Conservation (phyloP, 2,797 vertebrate genomes). For the Microctenopoma lineatum region DNA sequence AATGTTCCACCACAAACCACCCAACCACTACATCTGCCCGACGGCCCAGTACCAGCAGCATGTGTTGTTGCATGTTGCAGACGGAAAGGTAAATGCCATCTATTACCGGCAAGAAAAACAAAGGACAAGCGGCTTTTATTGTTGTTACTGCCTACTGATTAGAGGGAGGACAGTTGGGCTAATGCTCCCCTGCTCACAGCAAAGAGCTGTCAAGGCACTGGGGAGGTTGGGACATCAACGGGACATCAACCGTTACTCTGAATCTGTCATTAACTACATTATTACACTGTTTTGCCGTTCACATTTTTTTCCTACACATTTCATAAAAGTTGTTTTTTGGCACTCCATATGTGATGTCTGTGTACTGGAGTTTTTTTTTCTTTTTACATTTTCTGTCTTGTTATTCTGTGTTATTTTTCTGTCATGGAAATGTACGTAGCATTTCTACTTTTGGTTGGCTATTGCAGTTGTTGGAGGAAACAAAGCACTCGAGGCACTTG, state of each 20-base stretch:
- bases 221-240: conserved; percentile 15
- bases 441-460: conserved; percentile 49
- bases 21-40: conserved; percentile 30
- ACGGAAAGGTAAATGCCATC: conserved; percentile 26
- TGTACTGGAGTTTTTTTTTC: conserved; percentile 28
- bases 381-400: conserved; percentile 54
- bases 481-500: conserved; percentile 70
- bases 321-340: conserved; percentile 54
- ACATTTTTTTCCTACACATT: conserved; percentile 54
- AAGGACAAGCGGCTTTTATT: conserved; percentile 34
- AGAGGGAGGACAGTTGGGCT: conserved; percentile 57
- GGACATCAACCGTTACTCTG: conserved; percentile 27
- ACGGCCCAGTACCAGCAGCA: conserved; percentile 22
- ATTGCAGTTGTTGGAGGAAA: conserved; percentile 47
- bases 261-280: conserved; percentile 45
- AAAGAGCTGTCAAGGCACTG: conserved; percentile 26
- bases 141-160: conserved; percentile 35
- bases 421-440: conserved; percentile 49
- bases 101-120: conserved; percentile 17
- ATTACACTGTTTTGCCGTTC: conserved; percentile 37
- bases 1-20: conserved; percentile 54
- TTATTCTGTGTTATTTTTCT: conserved; percentile 53
- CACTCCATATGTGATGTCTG: conserved; percentile 23
- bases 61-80: conserved; percentile 19
- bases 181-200: conserved; percentile 39